phyloP scores from a whole-genome alignment of 2,113 vertebrate genomes.

The Zapornia atra region DNA sequence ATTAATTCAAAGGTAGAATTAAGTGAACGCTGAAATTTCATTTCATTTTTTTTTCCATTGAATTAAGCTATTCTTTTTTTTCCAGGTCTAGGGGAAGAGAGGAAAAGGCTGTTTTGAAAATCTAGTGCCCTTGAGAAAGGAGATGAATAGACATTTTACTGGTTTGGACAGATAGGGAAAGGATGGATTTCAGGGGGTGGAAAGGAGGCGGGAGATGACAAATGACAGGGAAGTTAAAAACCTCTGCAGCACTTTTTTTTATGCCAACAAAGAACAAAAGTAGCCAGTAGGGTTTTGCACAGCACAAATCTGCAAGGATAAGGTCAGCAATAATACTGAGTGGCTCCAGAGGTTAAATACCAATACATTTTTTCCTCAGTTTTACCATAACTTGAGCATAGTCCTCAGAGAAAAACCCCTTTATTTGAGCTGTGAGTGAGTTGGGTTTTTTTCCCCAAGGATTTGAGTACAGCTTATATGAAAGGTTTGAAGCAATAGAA shows the following conservation, averaged over 20 bases:
- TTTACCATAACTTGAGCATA: not conserved
- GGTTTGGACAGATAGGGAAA: conserved; percentile 18
- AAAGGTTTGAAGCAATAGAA: not conserved
- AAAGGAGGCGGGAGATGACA: not conserved
- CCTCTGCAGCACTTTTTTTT: conserved; percentile 20
- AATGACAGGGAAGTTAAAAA: conserved; percentile 24
- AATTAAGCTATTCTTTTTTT: not conserved
- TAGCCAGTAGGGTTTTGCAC: not conserved
- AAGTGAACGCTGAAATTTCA: not conserved
- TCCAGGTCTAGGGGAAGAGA: not conserved
- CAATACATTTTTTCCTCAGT: not conserved
- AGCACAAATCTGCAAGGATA: not conserved
- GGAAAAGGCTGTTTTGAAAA: conserved; percentile 15
- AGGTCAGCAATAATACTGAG: not conserved
- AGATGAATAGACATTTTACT: conserved; percentile 47
- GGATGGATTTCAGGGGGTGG: not conserved
- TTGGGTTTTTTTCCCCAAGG: not conserved
- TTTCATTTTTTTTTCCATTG: not conserved
- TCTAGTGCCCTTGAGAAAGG: conserved; percentile 10
- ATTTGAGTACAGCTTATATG: not conserved
- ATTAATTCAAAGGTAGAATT: not conserved
- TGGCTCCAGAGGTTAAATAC: not conserved
- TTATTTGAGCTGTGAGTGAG: not conserved
- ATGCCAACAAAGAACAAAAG: conserved; percentile 15
- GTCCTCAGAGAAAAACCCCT: not conserved